phyloP scores from a whole-genome alignment of 2,888 invertebrate genomes.

The Xestia c-nigrum region DNA sequence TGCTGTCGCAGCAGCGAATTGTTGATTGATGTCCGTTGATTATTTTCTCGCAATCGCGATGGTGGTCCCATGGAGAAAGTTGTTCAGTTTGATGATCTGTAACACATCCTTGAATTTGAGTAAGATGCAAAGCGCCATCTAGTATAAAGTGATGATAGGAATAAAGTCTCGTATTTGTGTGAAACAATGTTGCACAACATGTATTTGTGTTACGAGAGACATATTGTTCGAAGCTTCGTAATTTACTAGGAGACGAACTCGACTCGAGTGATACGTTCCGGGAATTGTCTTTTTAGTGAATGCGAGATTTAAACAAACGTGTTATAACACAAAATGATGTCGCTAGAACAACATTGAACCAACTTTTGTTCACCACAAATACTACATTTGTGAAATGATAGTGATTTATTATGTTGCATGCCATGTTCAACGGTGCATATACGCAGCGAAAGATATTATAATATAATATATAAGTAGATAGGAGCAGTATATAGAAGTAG shows the following conservation, averaged over 20 bases:
- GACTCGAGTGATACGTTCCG: neutral
- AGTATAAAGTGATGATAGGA: too few species aligned
- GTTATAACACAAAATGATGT: slow-evolving; percentile 4
- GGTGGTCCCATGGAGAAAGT: too few species aligned
- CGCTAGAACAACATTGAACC: neutral
- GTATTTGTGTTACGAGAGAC: neutral
- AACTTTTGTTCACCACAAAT: slow-evolving; percentile 1
- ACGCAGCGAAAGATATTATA: slow-evolving; percentile 50
- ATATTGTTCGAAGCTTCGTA: neutral
- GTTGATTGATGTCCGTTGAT: too few species aligned
- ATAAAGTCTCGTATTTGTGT: neutral
- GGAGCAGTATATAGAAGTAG: slow-evolving; percentile 81
- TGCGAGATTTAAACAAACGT: neutral
- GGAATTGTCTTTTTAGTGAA: neutral
- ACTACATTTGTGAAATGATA: neutral
- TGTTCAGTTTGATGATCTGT: too few species aligned
- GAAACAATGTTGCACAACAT: neutral
- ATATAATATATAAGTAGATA: slow-evolving; percentile 76
- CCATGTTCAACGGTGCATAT: slow-evolving; percentile 52
- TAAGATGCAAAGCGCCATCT: too few species aligned
- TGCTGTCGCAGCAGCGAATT: too few species aligned
- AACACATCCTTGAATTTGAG: too few species aligned
- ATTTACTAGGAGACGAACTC: neutral
- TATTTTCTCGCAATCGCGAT: too few species aligned
- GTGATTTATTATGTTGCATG: slow-evolving; percentile 25